These are phyloP conservation scores for Pampus argenteus DNA, from an alignment of 2,797 vertebrate species.

Conservation along the genomic window DNA sequence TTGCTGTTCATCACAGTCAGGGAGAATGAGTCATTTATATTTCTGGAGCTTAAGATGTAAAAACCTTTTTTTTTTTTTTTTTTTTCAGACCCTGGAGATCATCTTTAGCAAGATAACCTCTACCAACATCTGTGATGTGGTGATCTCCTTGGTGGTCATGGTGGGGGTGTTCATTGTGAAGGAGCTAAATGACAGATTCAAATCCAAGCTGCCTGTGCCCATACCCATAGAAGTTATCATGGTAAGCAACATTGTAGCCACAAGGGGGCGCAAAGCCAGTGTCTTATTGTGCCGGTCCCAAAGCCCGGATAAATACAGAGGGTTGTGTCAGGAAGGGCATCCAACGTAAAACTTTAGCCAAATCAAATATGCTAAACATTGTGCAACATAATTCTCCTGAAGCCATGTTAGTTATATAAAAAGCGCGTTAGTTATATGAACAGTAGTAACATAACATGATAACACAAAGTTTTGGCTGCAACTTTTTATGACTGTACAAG, in stretches of 20 bases:
- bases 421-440: neutral
- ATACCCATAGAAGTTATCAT: constrained; percentile 95
- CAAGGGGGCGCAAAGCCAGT: no score
- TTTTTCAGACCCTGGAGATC: constrained; percentile 86
- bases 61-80: neutral
- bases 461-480: neutral
- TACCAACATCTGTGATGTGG: constrained; percentile 91
- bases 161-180: constrained; percentile 90
- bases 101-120: constrained; percentile 88
- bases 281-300: no score
- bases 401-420: no score
- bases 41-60: no score
- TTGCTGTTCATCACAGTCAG: neutral
- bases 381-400: no score
- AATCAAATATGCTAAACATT: no score
- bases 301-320: no score
- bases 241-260: constrained; percentile 86
- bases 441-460: neutral
- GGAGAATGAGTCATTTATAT: neutral
- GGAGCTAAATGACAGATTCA: constrained; percentile 93
- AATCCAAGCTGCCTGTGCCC: constrained; percentile 91
- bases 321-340: no score
- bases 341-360: no score
- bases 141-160: constrained; percentile 91
- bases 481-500: neutral